A percentile compares a stretch with the other conserved stretches of the same genome.
Evolutionary conservation across 2,797 vertebrate genomes (phyloP).

Genomic region (Prionace glauca): DNA sequence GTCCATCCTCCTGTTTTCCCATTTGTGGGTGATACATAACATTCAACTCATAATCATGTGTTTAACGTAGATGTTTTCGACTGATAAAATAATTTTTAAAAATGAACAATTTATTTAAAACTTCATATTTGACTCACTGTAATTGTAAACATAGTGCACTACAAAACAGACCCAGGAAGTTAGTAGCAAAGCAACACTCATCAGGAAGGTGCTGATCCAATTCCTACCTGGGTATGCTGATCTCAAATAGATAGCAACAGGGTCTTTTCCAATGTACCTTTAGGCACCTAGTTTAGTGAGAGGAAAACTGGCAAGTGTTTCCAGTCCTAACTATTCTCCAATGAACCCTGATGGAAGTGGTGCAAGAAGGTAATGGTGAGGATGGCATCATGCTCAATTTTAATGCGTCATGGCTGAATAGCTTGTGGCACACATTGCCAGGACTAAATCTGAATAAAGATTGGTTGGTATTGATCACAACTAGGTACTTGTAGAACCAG

Average conservation of each 20-base stretch:
- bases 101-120: not conserved
- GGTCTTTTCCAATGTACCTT: not conserved
- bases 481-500: not conserved
- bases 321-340: not conserved
- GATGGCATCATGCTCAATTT: not conserved
- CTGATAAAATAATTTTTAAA: not conserved
- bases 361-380: not conserved
- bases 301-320: not conserved
- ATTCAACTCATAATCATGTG: too few relatives aligned
- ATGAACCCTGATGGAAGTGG: not conserved
- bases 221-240: conserved; percentile 54
- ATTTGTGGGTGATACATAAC: too few relatives aligned
- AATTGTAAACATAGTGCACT: not conserved
- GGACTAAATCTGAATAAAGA: not conserved
- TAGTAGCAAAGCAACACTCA: not conserved
- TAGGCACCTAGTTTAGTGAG: too few relatives aligned
- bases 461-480: not conserved
- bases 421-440: not conserved
- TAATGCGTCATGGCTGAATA: not conserved
- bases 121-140: not conserved
- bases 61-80: not conserved
- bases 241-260: not conserved
- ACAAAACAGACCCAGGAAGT: not conserved
- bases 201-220: not conserved
- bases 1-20: too few relatives aligned